Evolutionary conservation across 2,888 invertebrate species (phyloP).

Genomic region (Monoplex corrugatus): DNA sequence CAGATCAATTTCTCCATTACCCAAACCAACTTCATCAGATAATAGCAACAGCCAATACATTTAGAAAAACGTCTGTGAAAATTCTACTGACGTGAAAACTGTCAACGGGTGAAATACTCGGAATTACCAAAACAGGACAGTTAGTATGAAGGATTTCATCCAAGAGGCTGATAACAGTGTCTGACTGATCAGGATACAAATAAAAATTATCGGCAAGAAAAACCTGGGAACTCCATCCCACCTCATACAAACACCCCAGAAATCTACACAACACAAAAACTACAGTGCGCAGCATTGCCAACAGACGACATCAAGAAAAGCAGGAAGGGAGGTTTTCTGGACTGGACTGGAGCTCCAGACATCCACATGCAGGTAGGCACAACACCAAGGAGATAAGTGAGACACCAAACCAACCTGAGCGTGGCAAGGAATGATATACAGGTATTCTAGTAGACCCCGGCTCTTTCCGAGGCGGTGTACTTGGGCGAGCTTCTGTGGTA

Average conservation of each 20-base stretch:
- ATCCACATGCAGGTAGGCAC: constrained; percentile 19
- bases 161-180: no score
- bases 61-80: no score
- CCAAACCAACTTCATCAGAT: no score
- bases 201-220: background rate
- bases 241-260: background rate
- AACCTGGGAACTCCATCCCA: no score
- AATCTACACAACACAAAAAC: background rate
- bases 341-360: background rate
- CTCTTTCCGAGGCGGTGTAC: constrained; percentile 56
- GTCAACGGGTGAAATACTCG: no score
- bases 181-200: no score
- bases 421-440: constrained; percentile 53
- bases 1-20: no score
- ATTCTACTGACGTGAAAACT: no score
- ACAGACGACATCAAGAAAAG: background rate
- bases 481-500: constrained; percentile 54
- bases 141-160: no score
- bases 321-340: background rate
- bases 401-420: constrained; percentile 37
- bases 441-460: constrained; percentile 52
- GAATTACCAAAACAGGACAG: no score
- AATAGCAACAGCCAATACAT: no score
- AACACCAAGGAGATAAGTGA: background rate
- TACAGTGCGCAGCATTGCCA: background rate